phyloP scores from a whole-genome alignment of 1,140 invertebrate genomes.

The Drosophila saltans region DNA sequence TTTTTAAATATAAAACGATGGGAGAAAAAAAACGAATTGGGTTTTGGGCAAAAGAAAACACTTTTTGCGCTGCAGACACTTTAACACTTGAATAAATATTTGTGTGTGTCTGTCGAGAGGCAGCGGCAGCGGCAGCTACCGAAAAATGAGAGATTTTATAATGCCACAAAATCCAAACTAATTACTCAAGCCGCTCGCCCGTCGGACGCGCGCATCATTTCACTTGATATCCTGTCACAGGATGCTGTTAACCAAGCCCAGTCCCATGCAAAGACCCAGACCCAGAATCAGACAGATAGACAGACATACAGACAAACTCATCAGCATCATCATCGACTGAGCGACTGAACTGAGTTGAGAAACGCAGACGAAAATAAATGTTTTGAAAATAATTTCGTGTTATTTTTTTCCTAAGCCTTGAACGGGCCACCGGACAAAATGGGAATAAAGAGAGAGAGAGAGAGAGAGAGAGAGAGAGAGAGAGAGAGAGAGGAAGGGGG shows the following conservation, averaged over 20 bases:
- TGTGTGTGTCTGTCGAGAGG: conserved; percentile 62
- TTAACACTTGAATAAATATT: conserved; percentile 83
- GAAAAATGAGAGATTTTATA: conserved; percentile 74
- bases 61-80: conserved; percentile 75
- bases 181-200: conserved; percentile 72
- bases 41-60: conserved; percentile 55
- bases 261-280: conserved; percentile 15
- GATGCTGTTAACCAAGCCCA: conserved; percentile 60
- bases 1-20: conserved; percentile 62
- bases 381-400: conserved; percentile 77
- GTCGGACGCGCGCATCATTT: conserved; percentile 78
- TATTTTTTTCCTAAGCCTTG: conserved; percentile 56
- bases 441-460: not conserved
- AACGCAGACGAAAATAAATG: conserved; percentile 70
- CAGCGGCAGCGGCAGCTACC: conserved; percentile 20
- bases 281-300: conserved; percentile 15
- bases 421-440: not conserved
- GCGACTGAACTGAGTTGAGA: conserved; percentile 17
- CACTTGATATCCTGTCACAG: conserved; percentile 81
- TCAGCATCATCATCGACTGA: conserved; percentile 39
- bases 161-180: conserved; percentile 82
- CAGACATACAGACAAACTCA: conserved; percentile 57
- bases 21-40: conserved; percentile 34
- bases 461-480: not conserved
- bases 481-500: not conserved